Percentiles rank a stretch among this genome's conserved stretches.
Conservation (phyloP, 2,888 invertebrate species). For the Leptopilina drosophilae region DNA sequence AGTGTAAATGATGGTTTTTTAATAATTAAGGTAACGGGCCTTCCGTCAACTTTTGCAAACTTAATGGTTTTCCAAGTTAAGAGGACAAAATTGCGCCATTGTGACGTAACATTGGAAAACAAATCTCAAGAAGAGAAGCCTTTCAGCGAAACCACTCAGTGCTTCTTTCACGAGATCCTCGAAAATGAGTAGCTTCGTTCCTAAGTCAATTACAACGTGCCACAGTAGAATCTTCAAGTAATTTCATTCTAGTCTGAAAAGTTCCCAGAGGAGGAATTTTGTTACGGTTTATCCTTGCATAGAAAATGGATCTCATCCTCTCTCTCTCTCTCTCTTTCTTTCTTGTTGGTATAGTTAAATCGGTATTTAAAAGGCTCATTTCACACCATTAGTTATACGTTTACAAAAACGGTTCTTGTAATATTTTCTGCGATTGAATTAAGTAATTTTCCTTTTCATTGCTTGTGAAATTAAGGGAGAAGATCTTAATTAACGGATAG, state of each 20-base stretch:
- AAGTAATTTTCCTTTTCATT: too few relatives aligned
- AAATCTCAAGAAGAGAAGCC: conserved; percentile 33
- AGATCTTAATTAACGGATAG: too few relatives aligned
- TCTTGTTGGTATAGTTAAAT: not conserved
- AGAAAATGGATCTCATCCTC: not conserved
- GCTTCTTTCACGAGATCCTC: conserved; percentile 33
- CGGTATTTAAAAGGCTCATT: not conserved
- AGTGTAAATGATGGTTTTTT: conserved; percentile 31
- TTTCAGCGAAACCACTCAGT: conserved; percentile 36
- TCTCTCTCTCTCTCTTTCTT: too few relatives aligned
- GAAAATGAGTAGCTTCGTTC: conserved; percentile 40
- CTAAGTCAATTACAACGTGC: conserved; percentile 37
- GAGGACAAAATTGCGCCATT: conserved; percentile 34
- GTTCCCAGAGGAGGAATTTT: conserved; percentile 29
- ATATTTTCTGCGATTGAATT: not conserved
- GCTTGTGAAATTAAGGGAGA: too few relatives aligned
- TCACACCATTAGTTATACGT: not conserved
- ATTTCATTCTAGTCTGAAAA: conserved; percentile 13
- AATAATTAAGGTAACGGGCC: conserved; percentile 36
- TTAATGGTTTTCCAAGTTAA: conserved; percentile 34
- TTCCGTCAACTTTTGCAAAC: conserved; percentile 12
- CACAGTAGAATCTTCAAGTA: conserved; percentile 31
- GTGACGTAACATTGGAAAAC: conserved; percentile 35
- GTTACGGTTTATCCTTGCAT: conserved; percentile 26
- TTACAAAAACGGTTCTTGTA: too few relatives aligned